A percentile compares a stretch with the other conserved stretches of the same genome.
phyloP scores from a whole-genome alignment of 2,888 invertebrate species.

The Tortricodes alternella region DNA sequence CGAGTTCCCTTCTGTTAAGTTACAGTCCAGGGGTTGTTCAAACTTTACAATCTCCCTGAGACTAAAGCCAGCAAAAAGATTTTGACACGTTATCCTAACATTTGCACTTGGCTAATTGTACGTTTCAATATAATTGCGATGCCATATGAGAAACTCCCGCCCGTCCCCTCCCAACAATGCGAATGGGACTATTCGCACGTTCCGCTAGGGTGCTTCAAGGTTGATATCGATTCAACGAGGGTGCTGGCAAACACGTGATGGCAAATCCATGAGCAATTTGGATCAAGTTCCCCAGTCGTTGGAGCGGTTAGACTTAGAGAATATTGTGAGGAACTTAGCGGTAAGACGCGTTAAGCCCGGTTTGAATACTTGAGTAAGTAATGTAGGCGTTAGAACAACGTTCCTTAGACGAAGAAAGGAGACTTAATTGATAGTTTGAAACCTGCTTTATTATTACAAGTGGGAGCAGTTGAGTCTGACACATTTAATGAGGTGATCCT shows the following conservation, averaged over 20 bases:
- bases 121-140: conserved; percentile 3
- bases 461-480: too few species aligned
- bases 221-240: conserved; percentile 28
- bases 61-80: too few species aligned
- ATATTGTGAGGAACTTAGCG: too few species aligned
- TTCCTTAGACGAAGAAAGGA: background rate
- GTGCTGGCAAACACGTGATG: conserved; percentile 19
- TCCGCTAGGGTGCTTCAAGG: conserved; percentile 30
- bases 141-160: conserved; percentile 12
- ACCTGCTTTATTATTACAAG: too few species aligned
- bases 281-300: conserved; percentile 5
- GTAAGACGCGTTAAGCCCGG: background rate
- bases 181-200: conserved; percentile 18
- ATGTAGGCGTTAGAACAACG: background rate
- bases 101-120: conserved; percentile 19
- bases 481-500: too few species aligned
- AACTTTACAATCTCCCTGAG: too few species aligned
- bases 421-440: background rate
- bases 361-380: background rate
- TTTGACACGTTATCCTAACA: conserved; percentile 7
- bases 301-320: conserved; percentile 5
- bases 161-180: conserved; percentile 14
- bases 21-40: too few species aligned
- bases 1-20: too few species aligned
- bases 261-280: background rate